Base-by-base conservation (phyloP, 2,888 invertebrate species). In the Sialis fuliginosa region DNA sequence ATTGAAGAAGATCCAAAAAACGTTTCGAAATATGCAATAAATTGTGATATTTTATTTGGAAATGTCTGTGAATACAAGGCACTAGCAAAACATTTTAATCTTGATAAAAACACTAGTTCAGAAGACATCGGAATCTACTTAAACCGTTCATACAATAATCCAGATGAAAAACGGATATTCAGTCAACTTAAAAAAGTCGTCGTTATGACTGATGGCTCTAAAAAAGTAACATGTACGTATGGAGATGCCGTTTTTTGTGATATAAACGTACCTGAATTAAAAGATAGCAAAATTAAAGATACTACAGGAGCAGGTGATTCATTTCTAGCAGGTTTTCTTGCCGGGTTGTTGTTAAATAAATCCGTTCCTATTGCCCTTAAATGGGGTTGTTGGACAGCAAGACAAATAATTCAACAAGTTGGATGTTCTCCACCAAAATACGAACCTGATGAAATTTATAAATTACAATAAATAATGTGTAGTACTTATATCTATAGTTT, bases 141-240 rank as follows among this genome's bases (percentile, higher is more conserved):
- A 47, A 50, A 49, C 43, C 41, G 52, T 40, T 44, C 46, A 2
- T 52, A 53, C 41, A 34, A 44, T 7, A 10, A 32, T 33, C 40
- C 7, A 39, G 22, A 22, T 22, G 22, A 22, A 22, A 22, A 22
- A 12, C 39, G 31, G 47, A 47, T 6, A 44, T 47, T 40, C 43
- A 49, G 30, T 22, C 42, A 42, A 12, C 43, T 37, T 30, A 48
- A 58, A 44, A 69, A 77, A 52, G 67, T 74, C 5, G 67, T 80
- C 22, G 65, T 80, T 2, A 67, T 81, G 48, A 83, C 82, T 6
- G 72, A 80, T 54, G 81, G 79, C 7, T 60, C 65, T 1, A 61
- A 70, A 10, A 67, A 71, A 22, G 71, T 77, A 1, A 58, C 71
- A 42, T 69, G 78, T 50, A 56, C 60, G 7, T 54, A 55, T 48